Base-by-base conservation (phyloP, 64 coral and sea anemone genomes). In the Montipora capricornis region DNA sequence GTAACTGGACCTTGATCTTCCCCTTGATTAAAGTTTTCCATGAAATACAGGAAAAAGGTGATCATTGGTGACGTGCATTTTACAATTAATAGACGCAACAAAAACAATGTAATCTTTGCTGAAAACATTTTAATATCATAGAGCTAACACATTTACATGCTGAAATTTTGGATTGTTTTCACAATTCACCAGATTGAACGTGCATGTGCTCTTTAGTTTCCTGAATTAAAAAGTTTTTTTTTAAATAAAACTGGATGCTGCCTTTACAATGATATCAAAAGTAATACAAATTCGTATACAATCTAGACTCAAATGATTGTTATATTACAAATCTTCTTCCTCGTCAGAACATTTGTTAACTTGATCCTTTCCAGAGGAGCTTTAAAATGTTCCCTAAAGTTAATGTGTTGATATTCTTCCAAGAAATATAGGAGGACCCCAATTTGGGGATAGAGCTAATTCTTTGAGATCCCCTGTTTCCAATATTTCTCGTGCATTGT, bases 71-170 rank as follows among this genome's bases (percentile, higher is more conserved):
- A 90, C 88, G 53, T 49, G 76, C 62, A 57, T 57, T 57, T 57
- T 57, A 57, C 53, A 57, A 57, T 57, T 57, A 77, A 93, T 74
- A 93, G 92, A 94, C 62, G 75, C 83, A 94, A 87, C 91, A 89
- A 94, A 87, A 93, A 88, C 66, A 73, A 93, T 93, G 92, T 93
- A 93, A 93, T 88, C 92, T 93, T 93, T 93, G 92, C 92, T 93
- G 92, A 86, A 93, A 93, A 93, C 84, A 93, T 93, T 93, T 93
- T 88, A 93, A 80, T 93, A 93, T 93, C 91, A 93, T 93, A 93
- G 62, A 93, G 91, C 91, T 93, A 93, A 93, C 78, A 93, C 84
- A 93, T 93, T 93, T 93, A 93, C 75, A 93, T 88, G 92, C 77
- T 84, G 75, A 87, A 93, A 73, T 93, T 93, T 93, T 79, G 83